Evolutionary conservation across 2,888 invertebrate species (phyloP), one percentile per base, ranked within the genome.

Genomic region (Oxystoma pomonae): DNA sequence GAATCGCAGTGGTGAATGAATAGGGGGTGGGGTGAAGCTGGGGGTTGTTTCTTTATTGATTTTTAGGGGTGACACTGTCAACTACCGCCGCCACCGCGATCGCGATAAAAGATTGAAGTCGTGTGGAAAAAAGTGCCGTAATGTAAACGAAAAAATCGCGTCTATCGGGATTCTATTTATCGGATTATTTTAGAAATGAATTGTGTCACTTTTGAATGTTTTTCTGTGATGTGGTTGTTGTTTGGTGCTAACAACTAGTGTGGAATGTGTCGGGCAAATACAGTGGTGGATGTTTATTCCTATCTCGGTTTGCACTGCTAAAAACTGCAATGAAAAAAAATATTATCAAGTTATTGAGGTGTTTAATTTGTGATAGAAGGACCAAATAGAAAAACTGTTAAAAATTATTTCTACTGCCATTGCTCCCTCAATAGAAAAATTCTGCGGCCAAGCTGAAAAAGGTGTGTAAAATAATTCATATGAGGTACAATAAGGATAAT

Each of bases 11-110:
- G 77, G 76, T 79, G 77, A 78, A 78, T 78, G 78, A 77, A 74
- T 75, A 74, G 74, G 74, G 78, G 76, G 76, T 77, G 79, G 78
- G 78, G 80, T 77, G 77, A 77, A 77, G 79, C 78, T 78, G 78
- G 80, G 80, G 82, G 81, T 62, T 79, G 78, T 76, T 75, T 80
- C 82, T 72, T 84, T 85, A 85, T 85, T 85, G 85, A 85, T 85
- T 85, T 85, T 85, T 84, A 83, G 84, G 84, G 84, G 85, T 85
- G 85, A 85, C 85, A 85, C 83, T 85, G 84, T 84, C 84, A 84
- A 84, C 83, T 79, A 80, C 79, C 82, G 81, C 81, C 81, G 78
- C 55, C 62, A 78, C 80, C 80, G 81, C 81, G 80, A 82, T 81
- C 79, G 79, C 81, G 78, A 35, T 35, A 35, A 35, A 35, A 35